A percentile compares a stretch with the other conserved stretches of the same genome.
phyloP scores from a whole-genome alignment of 2,797 vertebrate genomes.

The Microchirus variegatus region DNA sequence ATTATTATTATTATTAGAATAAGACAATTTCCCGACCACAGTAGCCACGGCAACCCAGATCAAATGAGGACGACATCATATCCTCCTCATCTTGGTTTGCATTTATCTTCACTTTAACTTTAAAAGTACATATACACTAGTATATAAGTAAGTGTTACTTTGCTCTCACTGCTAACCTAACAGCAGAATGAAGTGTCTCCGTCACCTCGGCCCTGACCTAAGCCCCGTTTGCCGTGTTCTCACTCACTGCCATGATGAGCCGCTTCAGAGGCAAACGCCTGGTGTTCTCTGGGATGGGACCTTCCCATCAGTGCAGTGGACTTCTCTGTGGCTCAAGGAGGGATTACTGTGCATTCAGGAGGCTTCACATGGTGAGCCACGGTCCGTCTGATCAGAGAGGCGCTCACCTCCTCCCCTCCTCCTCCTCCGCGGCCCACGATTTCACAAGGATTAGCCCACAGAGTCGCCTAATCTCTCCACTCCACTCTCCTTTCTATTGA shows the following conservation, averaged over 20 bases:
- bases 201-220: constrained; percentile 41
- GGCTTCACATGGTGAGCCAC: constrained; percentile 64
- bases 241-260: constrained; percentile 38
- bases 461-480: constrained; percentile 73
- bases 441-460: constrained; percentile 76
- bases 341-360: constrained; percentile 71
- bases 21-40: too few species aligned
- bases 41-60: too few species aligned
- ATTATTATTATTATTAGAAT: too few species aligned
- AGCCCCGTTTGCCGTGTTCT: constrained; percentile 29
- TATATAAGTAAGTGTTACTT: not conserved
- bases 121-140: too few species aligned
- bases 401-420: constrained; percentile 53
- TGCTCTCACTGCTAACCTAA: constrained; percentile 11
- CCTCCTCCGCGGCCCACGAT: constrained; percentile 59
- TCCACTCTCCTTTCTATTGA: constrained; percentile 64
- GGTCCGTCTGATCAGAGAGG: constrained; percentile 70
- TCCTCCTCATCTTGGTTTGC: too few species aligned
- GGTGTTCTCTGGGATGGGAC: constrained; percentile 52
- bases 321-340: constrained; percentile 53
- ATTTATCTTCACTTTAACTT: too few species aligned
- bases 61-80: too few species aligned
- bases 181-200: constrained; percentile 41
- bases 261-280: constrained; percentile 38
- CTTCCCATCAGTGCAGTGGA: constrained; percentile 55